phyloP scores from a whole-genome alignment of 2,888 invertebrate species.

The Dendrolimus houi region DNA sequence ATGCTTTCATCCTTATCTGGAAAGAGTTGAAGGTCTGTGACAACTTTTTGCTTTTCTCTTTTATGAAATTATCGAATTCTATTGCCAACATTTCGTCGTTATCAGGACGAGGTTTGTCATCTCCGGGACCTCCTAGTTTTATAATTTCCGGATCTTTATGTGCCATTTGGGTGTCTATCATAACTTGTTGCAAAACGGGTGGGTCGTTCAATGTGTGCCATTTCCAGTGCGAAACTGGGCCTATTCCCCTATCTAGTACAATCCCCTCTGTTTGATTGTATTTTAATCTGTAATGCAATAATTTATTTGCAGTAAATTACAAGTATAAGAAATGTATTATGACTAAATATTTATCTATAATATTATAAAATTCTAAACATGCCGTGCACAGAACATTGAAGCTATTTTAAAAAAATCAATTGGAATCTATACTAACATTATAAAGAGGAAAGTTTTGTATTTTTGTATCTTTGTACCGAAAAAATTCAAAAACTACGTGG shows the following conservation, averaged over 20 bases:
- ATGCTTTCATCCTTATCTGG: constrained; percentile 64
- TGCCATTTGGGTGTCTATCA: constrained; percentile 59
- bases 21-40: constrained; percentile 57
- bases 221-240: constrained; percentile 62
- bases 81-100: constrained; percentile 65
- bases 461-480: too few relatives aligned
- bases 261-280: constrained; percentile 70
- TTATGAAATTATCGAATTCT: constrained; percentile 61
- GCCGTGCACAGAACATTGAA: too few relatives aligned
- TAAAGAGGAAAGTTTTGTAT: too few relatives aligned
- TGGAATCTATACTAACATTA: too few relatives aligned
- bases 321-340: not conserved
- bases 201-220: constrained; percentile 68
- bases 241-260: constrained; percentile 49
- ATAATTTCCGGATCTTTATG: constrained; percentile 54
- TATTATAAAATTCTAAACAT: not conserved
- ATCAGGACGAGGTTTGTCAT: constrained; percentile 27
- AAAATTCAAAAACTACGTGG: too few relatives aligned
- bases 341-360: not conserved
- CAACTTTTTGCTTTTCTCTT: constrained; percentile 57
- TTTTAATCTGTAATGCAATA: constrained; percentile 38
- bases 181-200: constrained; percentile 61
- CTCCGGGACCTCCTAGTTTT: constrained; percentile 32
- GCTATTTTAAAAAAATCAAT: too few relatives aligned
- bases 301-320: constrained; percentile 3